Base-by-base conservation (phyloP, 2,888 invertebrate species). In the Thymelicus sylvestris region DNA sequence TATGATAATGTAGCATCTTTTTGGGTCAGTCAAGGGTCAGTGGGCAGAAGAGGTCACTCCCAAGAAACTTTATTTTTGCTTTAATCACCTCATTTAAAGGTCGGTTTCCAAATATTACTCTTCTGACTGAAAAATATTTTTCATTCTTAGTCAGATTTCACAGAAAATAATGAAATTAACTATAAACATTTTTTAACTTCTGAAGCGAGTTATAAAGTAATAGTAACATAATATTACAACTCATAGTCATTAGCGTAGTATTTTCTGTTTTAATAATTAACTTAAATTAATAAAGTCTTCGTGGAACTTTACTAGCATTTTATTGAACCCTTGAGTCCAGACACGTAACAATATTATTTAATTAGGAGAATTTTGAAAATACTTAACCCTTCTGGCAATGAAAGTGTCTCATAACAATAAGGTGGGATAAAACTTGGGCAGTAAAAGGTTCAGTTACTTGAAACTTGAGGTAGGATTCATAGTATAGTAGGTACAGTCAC, bases 371-470 rank as follows among this genome's bases (percentile, higher is more conserved):
- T 52, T 52, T 52, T 19, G 6, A 52, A 52, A 52, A 19, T 2
- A 52, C 19, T 19, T 52, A 52, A 19, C 52, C 52, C 15, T 19
- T 52, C 52, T 52, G 19, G 52, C 19, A 19, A 19, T 6, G 15
- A 7, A 19, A 19, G 13, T n/a, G 52, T 19, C 19, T 52, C 52
- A 19, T 52, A 52, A 52, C 52, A 15, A 52, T 19, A 19, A 19
- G 52, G 52, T 52, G 52, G 52, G 13, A 52, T 52, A 52, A 52
- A 52, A 52, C 52, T 52, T 52, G 52, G 52, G 52, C 52, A 52
- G 19, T 52, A 19, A 52, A 52, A 52, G 52, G 7, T 48, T 48
- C 13, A 48, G 15, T 52, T 19, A 52, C 6, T 48, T 48, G 7
- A 19, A 44, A 12, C 2, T 44, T 12, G 44, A 44, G 44, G 44